phyloP scores from a whole-genome alignment of 2,797 vertebrate species.

The Spheniscus humboldti region DNA sequence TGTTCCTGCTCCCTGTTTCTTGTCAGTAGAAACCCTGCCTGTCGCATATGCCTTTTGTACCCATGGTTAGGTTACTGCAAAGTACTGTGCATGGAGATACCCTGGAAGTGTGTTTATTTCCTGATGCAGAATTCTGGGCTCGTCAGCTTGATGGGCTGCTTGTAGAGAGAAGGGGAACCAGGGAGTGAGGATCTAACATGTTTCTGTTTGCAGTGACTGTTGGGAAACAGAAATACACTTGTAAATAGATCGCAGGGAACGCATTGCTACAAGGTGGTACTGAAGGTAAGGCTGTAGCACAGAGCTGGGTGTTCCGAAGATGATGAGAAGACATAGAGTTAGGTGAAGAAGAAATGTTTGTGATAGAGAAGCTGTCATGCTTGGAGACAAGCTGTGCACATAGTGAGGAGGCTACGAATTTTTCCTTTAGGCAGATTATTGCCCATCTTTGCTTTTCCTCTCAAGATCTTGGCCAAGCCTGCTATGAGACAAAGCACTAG shows the following conservation, averaged over 20 bases:
- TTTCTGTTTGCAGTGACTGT: neutral
- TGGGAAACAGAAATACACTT: neutral
- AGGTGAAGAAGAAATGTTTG: neutral
- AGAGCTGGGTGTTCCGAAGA: neutral
- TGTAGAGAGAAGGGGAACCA: neutral
- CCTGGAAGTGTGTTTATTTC: neutral
- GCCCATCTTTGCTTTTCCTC: neutral
- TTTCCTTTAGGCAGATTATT: neutral
- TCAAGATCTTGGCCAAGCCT: neutral
- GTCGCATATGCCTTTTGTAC: accelerated
- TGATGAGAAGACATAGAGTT: neutral
- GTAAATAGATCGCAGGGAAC: neutral
- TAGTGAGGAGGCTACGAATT: neutral
- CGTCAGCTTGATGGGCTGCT: neutral
- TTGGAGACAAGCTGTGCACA: neutral
- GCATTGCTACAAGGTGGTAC: neutral
- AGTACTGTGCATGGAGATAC: neutral
- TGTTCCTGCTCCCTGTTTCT: neutral
- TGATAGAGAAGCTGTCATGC: neutral
- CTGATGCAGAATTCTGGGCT: neutral
- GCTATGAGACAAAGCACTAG: neutral
- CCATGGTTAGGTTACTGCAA: too few species aligned
- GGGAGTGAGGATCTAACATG: neutral
- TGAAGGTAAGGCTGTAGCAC: neutral
- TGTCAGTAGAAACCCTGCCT: neutral